Evolutionary conservation across 2,797 vertebrate species (phyloP).

Genomic region (Bryconaethiops microstoma): DNA sequence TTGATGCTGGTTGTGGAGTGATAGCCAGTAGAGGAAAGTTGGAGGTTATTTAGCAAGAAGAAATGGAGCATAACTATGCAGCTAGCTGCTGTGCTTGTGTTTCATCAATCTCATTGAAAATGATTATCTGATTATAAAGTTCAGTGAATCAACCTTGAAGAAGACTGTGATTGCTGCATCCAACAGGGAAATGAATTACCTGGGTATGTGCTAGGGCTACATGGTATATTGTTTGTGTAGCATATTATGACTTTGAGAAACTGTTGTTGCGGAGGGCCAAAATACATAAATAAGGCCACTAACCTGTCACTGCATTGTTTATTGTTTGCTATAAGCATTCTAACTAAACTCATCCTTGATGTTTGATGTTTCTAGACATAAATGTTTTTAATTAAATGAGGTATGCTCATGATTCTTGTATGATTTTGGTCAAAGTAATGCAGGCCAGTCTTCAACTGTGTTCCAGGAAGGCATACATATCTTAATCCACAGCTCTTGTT

Average conservation of each 20-base stretch:
- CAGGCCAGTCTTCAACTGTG: too few species aligned
- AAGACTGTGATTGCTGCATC: constrained; percentile 49
- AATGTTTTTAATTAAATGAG: too few species aligned
- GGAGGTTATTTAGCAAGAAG: constrained; percentile 24
- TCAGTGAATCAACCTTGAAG: constrained; percentile 46
- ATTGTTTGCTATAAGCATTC: background rate
- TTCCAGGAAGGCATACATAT: too few species aligned
- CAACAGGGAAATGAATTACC: constrained; percentile 26
- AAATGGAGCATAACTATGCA: background rate
- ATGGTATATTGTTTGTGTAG: background rate
- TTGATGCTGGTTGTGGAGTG: background rate
- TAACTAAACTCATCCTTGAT: background rate
- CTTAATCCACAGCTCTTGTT: too few species aligned
- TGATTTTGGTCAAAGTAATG: too few species aligned
- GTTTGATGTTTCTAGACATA: too few species aligned
- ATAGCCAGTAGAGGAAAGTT: background rate
- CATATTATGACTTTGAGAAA: background rate
- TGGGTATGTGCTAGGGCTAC: constrained; percentile 18
- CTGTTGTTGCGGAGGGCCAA: background rate
- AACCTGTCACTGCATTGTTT: background rate
- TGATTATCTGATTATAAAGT: constrained; percentile 28
- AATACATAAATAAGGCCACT: background rate
- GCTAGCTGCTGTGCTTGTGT: constrained; percentile 21
- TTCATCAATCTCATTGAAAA: constrained; percentile 11
- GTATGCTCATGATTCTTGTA: too few species aligned